Percentiles rank a stretch among this genome's conserved stretches.
Conservation (phyloP, 1,140 invertebrate species). For the Lordiphosa mommai region DNA sequence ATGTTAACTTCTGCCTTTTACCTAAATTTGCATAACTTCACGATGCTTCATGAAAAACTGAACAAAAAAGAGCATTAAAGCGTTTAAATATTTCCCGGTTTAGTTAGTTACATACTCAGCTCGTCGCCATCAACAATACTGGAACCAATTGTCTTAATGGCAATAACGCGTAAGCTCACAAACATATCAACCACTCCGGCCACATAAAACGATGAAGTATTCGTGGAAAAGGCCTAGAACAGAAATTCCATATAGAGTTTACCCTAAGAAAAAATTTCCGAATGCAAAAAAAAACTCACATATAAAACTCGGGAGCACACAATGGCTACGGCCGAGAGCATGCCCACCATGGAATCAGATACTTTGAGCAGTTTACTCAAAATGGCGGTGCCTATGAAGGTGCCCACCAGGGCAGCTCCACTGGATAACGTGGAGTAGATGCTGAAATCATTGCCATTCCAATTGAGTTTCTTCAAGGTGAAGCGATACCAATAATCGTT, state of each 20-base stretch:
- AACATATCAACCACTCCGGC: constrained; percentile 74
- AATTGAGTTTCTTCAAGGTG: constrained; percentile 66
- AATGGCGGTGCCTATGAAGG: constrained; percentile 72
- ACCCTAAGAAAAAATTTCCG: background rate
- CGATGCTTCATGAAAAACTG: too few relatives aligned
- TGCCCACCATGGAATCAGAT: constrained; percentile 67
- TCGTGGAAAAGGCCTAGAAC: constrained; percentile 56
- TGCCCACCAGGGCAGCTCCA: constrained; percentile 56
- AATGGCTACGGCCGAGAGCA: constrained; percentile 61
- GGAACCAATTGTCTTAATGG: constrained; percentile 75
- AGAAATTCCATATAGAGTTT: background rate
- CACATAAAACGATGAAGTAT: constrained; percentile 60
- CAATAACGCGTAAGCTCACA: constrained; percentile 67
- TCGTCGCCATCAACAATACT: constrained; percentile 72
- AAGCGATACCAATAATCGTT: constrained; percentile 73
- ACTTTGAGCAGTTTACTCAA: constrained; percentile 73
- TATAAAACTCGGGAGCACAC: constrained; percentile 59
- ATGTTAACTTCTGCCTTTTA: too few relatives aligned
- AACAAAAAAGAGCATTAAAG: background rate
- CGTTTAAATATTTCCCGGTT: background rate
- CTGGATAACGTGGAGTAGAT: constrained; percentile 62
- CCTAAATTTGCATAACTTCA: too few relatives aligned
- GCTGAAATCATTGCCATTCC: constrained; percentile 75
- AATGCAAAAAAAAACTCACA: constrained; percentile 36
- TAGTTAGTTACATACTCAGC: constrained; percentile 47